Base-by-base conservation (phyloP, 2,888 invertebrate genomes). In the Tuberolachnus salignus region DNA sequence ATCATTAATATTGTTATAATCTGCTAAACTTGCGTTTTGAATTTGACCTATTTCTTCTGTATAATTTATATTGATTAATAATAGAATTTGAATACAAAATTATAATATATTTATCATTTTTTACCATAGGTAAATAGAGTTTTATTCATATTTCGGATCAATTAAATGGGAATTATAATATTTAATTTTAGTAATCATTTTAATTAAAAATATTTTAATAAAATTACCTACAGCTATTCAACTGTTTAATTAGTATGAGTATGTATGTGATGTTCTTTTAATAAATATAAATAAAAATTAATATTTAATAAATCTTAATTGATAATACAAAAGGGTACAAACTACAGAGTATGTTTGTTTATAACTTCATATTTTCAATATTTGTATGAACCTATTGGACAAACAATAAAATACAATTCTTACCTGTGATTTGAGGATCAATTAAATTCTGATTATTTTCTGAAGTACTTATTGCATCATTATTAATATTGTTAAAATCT, bases 1-100 rank as follows among this genome's bases (percentile, higher is more conserved):
- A 51, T 67, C 57, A 57, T 67, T 66, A 19, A 57, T 21, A 59
- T 51, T 19, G 19, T 63, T 46, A 19, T 61, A 78, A 42, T 78
- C 19, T 23, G 21, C n/a, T 6, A 44, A 44, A 46, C 49, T 57
- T 46, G 16, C 46, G 3, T 78, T 59, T 59, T 69, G 13, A 21
- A 9, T 26, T 69, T 59, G 21, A 51, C 46, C 13, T 23, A 14
- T 57, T n/a, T 55, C 55, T 8, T 55, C 74, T 66, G 23, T 21
- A 44, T 13, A 64, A 74, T 14, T 57, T 49, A 53, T 44, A 44
- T 55, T 23, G 21, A 69, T n/a, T 34, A 34, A 34, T 34, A 34
- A 57, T 46, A 57, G 19, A 19, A 53, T 21, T 69, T 34, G 16
- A 51, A 69, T 34, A 19, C 21, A 23, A 3, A 19, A 53, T 69